A percentile compares a stretch with the other conserved stretches of the same genome.
phyloP scores from a whole-genome alignment of 2,888 invertebrate species.

The Tachina fera region DNA sequence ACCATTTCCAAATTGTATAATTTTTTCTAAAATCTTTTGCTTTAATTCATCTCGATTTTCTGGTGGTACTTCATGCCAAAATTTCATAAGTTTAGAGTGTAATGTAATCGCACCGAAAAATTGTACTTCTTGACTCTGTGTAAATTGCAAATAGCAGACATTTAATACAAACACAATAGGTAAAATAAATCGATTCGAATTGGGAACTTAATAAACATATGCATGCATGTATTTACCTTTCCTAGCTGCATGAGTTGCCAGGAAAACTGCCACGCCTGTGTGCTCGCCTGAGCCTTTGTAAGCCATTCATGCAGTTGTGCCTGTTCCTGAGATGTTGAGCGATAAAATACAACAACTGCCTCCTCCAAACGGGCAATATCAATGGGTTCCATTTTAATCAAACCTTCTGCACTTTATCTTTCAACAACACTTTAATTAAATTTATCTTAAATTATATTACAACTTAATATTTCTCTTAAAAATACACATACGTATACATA shows the following conservation, averaged over 20 bases:
- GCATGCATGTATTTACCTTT: constrained; percentile 85
- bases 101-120: constrained; percentile 96
- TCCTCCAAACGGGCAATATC: constrained; percentile 81
- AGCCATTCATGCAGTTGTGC: constrained; percentile 93
- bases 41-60: constrained; percentile 90
- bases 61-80: constrained; percentile 93
- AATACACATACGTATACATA: constrained; percentile 4
- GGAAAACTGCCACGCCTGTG: constrained; percentile 95
- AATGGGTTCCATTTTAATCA: constrained; percentile 77
- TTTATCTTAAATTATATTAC: neutral
- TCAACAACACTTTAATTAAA: constrained; percentile 11
- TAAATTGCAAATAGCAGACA: neutral
- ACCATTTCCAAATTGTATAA: constrained; percentile 90
- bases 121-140: constrained; percentile 93
- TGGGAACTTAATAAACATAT: neutral
- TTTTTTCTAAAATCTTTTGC: constrained; percentile 90
- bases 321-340: constrained; percentile 85
- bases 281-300: constrained; percentile 91
- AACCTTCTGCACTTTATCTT: neutral
- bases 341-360: constrained; percentile 82
- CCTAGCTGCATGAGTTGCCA: constrained; percentile 93
- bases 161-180: neutral
- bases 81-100: constrained; percentile 93
- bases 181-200: constrained; percentile 30
- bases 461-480: constrained; percentile 8